Evolutionary conservation across 1,140 invertebrate genomes (phyloP), one percentile per base, ranked within the genome.

Genomic region (Caenorhabditis briggsae): DNA sequence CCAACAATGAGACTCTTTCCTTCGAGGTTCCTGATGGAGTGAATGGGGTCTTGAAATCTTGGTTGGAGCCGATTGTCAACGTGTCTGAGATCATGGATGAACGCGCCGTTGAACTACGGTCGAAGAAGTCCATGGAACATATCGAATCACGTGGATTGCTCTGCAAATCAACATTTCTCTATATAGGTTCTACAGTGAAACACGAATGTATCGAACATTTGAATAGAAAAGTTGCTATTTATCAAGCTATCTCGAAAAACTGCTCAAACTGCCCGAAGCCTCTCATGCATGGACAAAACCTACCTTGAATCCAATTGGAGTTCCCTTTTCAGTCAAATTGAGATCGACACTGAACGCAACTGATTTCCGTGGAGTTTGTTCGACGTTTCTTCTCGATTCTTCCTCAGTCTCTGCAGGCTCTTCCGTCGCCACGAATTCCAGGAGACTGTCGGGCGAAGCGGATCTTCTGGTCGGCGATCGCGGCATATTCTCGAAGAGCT

Each of bases 31-130:
- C 70, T 8, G 46, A 23, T 50, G 70, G 70, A 20, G 70, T 78
- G 20, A 78, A 78, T 50, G 70, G 70, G 0, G 43, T 46, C 70
- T 78, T 78, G 70, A 78, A 78, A 23, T 78, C 70, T 20, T n/a
- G 2, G 20, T 5, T 23, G 18, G n/a, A 25, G 46, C 18, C 46
- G n/a, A 78, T 50, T 9, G 43, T 48, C 3, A 53, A 20, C 0
- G 70, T 50, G 1, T 78, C 70, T 0, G 70, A 78, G 2, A 46
- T 46, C 43, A 78, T 50, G 1, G 70, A 78, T 9, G 43, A 78
- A 18, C 70, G 43, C 2, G 43, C n/a, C 2, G n/a, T 20, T 1
- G 46, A 23, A 14, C 3, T 18, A 5, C 70, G 70, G 11, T 50
- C 70, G 43, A 78, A 50, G 11, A 48, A 74, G 11, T 78, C 70